Percentiles rank a stretch among this genome's conserved stretches.
These are phyloP conservation scores for Diloba caeruleocephala DNA, from an alignment of 2,888 invertebrate species.

Conservation along the genomic window DNA sequence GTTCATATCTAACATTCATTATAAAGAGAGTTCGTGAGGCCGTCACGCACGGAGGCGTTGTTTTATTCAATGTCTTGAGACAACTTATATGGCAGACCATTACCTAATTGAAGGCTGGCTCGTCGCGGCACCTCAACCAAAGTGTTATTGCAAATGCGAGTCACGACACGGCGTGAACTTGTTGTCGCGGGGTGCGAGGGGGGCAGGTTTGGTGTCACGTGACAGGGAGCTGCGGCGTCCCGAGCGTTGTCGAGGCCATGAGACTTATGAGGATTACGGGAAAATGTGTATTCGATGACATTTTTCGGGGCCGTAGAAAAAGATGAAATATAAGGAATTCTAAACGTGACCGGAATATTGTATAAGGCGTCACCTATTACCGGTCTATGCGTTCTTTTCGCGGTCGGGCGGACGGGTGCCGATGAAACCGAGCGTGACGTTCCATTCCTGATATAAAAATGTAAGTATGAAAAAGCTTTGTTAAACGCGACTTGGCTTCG, in stretches of 20 bases:
- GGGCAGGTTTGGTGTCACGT: constrained; percentile 59
- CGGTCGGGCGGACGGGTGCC: constrained; percentile 83
- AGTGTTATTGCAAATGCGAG: constrained; percentile 76
- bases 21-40: constrained; percentile 45
- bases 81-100: constrained; percentile 67
- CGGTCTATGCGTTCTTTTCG: constrained; percentile 85
- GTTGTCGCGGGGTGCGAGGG: constrained; percentile 58
- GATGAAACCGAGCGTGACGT: constrained; percentile 87
- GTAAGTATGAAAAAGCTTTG: constrained; percentile 88
- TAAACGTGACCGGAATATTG: constrained; percentile 86
- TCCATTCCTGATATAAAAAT: constrained; percentile 88
- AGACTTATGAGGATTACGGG: constrained; percentile 88
- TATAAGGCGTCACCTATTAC: constrained; percentile 85
- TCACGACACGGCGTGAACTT: constrained; percentile 80
- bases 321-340: constrained; percentile 89
- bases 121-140: constrained; percentile 63
- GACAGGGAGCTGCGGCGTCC: constrained; percentile 66
- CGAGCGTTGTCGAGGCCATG: constrained; percentile 77
- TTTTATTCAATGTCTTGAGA: constrained; percentile 63
- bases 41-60: constrained; percentile 47
- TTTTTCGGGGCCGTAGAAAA: constrained; percentile 87
- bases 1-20: constrained; percentile 35
- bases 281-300: constrained; percentile 89
- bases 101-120: constrained; percentile 72
- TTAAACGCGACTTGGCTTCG: constrained; percentile 87